A percentile compares a stretch with the other conserved stretches of the same genome.
These are phyloP conservation scores for Lasioglossum baleicum DNA, from an alignment of 1,140 invertebrate species.

Conservation along the genomic window DNA sequence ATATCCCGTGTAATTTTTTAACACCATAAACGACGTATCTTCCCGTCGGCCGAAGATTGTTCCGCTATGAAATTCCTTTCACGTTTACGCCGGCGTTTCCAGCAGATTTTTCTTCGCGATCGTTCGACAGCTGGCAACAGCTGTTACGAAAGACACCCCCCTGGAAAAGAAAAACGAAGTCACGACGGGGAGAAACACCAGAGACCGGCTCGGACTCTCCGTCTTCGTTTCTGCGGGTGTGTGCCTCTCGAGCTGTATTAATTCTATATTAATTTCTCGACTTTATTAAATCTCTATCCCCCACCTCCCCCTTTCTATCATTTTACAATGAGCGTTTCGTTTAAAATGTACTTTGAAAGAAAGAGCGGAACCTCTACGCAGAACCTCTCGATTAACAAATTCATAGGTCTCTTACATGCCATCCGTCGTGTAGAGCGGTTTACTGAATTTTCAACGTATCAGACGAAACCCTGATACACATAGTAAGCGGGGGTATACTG, in stretches of 20 bases:
- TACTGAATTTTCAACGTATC: not conserved
- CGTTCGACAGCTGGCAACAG: constrained; percentile 64
- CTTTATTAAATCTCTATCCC: not conserved
- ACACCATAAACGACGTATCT: constrained; percentile 26
- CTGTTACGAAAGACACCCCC: constrained; percentile 57
- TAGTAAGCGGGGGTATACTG: not conserved
- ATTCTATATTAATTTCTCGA: constrained; percentile 41
- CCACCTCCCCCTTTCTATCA: too few relatives aligned
- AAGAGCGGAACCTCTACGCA: too few relatives aligned
- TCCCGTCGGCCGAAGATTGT: constrained; percentile 39
- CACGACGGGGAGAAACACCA: constrained; percentile 35
- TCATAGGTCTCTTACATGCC: not conserved
- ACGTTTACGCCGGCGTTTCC: constrained; percentile 58
- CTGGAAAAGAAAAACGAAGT: constrained; percentile 56
- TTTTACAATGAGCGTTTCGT: not conserved
- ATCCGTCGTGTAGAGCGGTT: not conserved
- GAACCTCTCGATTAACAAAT: not conserved
- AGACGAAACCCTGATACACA: not conserved
- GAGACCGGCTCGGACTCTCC: constrained; percentile 41
- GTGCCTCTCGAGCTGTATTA: constrained; percentile 42
- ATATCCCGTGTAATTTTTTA: constrained; percentile 51
- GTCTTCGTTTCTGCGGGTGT: constrained; percentile 44
- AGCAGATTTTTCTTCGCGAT: constrained; percentile 44
- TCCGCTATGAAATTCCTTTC: constrained; percentile 60
- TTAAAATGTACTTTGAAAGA: too few relatives aligned